Percentiles rank a stretch among this genome's conserved stretches.
phyloP scores from a whole-genome alignment of 2,113 vertebrate species.

The Anhinga rufa region DNA sequence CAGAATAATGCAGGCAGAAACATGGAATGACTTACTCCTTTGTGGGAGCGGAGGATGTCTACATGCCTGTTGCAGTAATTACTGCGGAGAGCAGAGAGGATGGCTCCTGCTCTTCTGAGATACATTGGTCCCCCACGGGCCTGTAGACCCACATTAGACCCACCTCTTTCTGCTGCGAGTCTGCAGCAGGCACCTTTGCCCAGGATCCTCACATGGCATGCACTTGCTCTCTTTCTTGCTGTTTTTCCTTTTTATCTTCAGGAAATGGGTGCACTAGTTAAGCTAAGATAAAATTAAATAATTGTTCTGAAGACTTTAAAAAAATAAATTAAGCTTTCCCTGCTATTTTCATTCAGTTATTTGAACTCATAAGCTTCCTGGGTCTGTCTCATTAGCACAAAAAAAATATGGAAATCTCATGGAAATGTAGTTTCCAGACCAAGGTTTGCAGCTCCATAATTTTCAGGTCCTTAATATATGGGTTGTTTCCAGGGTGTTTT shows the following conservation, averaged over 20 bases:
- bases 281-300: background rate
- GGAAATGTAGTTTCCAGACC: conserved; percentile 33
- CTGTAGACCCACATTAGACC: background rate
- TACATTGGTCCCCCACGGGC: background rate
- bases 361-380: background rate
- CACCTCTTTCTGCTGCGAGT: background rate
- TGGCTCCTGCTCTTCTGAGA: background rate
- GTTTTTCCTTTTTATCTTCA: background rate
- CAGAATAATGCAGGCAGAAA: background rate
- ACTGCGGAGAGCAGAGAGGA: background rate
- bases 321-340: background rate
- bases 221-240: background rate
- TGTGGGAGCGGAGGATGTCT: background rate
- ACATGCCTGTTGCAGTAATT: background rate
- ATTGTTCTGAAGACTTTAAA: background rate
- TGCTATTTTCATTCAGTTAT: background rate
- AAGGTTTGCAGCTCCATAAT: conserved; percentile 14
- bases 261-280: background rate
- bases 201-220: accelerated
- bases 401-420: conserved; percentile 10
- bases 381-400: background rate
- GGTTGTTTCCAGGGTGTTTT: conserved; percentile 31
- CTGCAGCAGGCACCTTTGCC: background rate
- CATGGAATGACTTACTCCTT: background rate
- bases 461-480: conserved; percentile 29